phyloP scores from a whole-genome alignment of 2,113 vertebrate genomes.

The Suncus etruscus region DNA sequence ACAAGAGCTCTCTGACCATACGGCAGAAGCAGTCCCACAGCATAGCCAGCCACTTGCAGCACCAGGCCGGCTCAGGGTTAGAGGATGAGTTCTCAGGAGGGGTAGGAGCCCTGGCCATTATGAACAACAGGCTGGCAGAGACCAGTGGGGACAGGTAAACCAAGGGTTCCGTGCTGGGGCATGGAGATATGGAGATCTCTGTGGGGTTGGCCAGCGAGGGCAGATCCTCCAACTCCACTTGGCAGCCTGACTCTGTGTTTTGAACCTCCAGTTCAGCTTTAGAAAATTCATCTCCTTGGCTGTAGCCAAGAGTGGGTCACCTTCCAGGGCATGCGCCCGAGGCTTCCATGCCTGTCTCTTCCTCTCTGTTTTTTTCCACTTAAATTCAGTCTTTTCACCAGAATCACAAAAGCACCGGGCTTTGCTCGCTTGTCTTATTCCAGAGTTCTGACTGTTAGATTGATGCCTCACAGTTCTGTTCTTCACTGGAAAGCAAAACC shows the following conservation, averaged over 20 bases:
- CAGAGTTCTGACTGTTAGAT: background rate
- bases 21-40: constrained; percentile 98
- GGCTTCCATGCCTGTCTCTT: background rate
- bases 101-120: constrained; percentile 96
- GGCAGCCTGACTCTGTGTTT: background rate
- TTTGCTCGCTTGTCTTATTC: background rate
- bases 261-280: background rate
- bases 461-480: background rate
- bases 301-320: background rate
- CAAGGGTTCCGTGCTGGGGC: background rate
- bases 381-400: constrained; percentile 61
- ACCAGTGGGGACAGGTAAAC: constrained; percentile 95
- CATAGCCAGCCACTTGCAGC: constrained; percentile 92
- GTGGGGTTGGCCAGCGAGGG: background rate
- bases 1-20: constrained; percentile 95
- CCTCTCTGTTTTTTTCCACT: background rate
- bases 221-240: background rate
- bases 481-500: background rate
- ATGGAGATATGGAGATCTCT: background rate
- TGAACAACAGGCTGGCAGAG: constrained; percentile 98
- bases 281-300: background rate
- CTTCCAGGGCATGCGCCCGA: background rate
- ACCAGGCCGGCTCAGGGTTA: constrained; percentile 86
- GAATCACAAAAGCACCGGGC: background rate
- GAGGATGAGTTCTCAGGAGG: constrained; percentile 95